phyloP scores from a whole-genome alignment of 2,113 vertebrate species.

The Oceanites oceanicus region DNA sequence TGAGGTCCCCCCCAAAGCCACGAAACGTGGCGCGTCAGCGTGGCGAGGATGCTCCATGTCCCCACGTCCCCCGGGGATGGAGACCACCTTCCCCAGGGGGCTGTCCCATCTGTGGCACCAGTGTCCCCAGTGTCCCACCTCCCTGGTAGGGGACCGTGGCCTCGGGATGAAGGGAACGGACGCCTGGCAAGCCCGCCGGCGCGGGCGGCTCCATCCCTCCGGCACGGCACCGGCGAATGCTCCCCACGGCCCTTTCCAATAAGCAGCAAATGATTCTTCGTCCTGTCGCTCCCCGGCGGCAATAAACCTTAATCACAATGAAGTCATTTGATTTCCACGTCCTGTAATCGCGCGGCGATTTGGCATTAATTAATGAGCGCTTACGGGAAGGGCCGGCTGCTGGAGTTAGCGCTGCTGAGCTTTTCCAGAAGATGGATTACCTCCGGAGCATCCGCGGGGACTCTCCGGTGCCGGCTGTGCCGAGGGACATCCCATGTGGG shows the following conservation, averaged over 20 bases:
- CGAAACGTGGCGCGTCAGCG: neutral
- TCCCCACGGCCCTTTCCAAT: neutral
- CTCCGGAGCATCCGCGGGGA: conserved; percentile 71
- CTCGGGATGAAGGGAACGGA: conserved; percentile 20
- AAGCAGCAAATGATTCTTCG: neutral
- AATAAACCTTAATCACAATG: neutral
- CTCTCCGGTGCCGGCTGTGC: conserved; percentile 64
- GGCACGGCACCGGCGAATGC: neutral
- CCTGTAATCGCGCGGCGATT: neutral
- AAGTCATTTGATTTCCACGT: neutral
- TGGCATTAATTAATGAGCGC: neutral
- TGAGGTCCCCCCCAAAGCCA: too few species aligned
- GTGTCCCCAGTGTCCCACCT: neutral
- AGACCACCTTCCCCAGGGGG: neutral
- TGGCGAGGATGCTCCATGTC: neutral
- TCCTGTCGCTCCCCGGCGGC: neutral
- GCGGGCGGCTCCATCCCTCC: neutral
- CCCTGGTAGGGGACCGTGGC: conserved; percentile 62
- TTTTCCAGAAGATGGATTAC: conserved; percentile 61
- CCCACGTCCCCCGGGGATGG: neutral
- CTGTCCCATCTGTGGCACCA: neutral
- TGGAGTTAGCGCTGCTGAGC: neutral
- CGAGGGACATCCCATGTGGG: conserved; percentile 77
- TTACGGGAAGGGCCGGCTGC: neutral
- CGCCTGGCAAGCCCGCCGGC: fast-evolving